Base-by-base conservation (phyloP, 2,888 invertebrate species). In the Caenorhabditis becei region DNA sequence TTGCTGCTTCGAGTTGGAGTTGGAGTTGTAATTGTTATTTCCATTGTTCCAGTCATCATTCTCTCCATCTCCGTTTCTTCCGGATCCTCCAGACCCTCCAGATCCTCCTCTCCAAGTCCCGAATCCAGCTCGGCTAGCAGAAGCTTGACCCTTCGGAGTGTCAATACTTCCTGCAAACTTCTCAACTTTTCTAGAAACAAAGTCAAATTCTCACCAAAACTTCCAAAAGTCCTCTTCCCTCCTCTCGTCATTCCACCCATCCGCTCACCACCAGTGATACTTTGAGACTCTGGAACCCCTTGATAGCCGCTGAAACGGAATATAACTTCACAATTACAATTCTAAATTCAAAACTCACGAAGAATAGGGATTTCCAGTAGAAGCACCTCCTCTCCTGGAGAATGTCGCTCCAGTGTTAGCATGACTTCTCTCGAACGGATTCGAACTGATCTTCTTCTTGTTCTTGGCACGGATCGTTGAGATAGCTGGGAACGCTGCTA, bases 171-270 rank as follows among this genome's bases (percentile, higher is more conserved):
- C 77, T 77, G 28, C 4, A 62, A 66, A 5, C 11, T 56, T 1
- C 26, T 28, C 7, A 51, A 24, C 1, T 47, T 63, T n/a, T n/a
- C n/a, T n/a, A n/a, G n/a, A n/a, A n/a, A n/a, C n/a, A n/a, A n/a
- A n/a, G 28, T 20, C 20, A 53, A 18, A 20, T 51, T 16, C 67
- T 51, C 3, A 77, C 77, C 74, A 28, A 65, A 80, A 63, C 80
- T 80, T 47, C 80, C 80, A 20, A 80, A 80, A 5, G 74, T 80
- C 41, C 80, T 56, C 41, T 80, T 80, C 16, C 70, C 74, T 47
- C 58, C 59, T 54, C 74, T 51, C 3, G 80, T 74, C 74, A 80
- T 74, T 47, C 80, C 80, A 23, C 80, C 74, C 37, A 62, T 62
- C 8, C 65, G 20, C 3, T 80, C 69, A 10, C 69, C 80, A 1